Conservation (phyloP, 2,797 vertebrate genomes). For the Aselliscus stoliczkanus region DNA sequence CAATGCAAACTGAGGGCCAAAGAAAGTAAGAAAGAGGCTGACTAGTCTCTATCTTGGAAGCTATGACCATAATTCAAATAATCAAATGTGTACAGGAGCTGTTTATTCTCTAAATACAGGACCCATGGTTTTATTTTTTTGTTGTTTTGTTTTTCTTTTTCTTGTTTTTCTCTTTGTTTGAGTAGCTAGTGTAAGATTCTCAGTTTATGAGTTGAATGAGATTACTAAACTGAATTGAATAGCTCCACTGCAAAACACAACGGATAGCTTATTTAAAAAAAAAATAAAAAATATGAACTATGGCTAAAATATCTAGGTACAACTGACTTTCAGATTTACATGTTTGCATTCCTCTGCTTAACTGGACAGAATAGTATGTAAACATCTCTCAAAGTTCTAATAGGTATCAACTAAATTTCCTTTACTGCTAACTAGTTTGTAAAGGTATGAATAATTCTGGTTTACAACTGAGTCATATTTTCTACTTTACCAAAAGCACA, state of each 20-base stretch:
- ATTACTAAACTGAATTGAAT: background rate
- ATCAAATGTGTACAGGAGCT: background rate
- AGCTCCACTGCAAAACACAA: background rate
- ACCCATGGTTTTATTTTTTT: background rate
- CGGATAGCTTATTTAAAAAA: background rate
- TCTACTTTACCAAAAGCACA: conserved; percentile 2
- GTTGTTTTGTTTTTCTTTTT: background rate
- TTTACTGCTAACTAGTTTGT: background rate
- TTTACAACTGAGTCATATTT: background rate
- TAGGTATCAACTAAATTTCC: background rate
- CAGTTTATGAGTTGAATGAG: background rate
- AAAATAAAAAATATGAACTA: background rate
- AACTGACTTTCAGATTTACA: background rate
- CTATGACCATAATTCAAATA: background rate
- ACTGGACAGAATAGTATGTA: background rate
- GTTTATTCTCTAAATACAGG: background rate
- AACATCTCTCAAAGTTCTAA: background rate
- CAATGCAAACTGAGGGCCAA: background rate
- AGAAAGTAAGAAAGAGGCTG: background rate
- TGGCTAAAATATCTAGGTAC: background rate
- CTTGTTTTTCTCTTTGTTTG: background rate
- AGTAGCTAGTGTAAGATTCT: background rate
- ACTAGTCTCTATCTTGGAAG: background rate
- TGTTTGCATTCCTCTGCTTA: background rate
- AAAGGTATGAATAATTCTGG: background rate